Evolutionary conservation across 2,113 vertebrate species (phyloP).

Genomic region (Daphoenositta chrysoptera): DNA sequence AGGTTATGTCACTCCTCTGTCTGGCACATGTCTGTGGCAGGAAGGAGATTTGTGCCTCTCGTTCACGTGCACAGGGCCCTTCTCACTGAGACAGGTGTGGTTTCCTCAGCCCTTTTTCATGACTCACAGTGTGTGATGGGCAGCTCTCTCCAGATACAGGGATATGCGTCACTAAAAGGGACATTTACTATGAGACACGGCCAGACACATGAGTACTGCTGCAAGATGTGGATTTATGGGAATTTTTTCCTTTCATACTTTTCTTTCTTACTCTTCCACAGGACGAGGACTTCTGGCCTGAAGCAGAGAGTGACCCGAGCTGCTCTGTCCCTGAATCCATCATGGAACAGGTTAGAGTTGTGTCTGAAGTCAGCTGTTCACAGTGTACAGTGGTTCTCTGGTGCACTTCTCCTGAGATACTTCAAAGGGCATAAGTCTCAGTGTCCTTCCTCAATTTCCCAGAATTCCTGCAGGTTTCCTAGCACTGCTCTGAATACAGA

Average conservation of each 20-base stretch:
- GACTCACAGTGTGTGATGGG: not conserved
- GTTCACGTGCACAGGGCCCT: not conserved
- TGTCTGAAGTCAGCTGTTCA: not conserved
- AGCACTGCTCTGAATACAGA: not conserved
- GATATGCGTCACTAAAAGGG: not conserved
- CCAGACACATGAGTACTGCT: not conserved
- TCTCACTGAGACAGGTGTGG: not conserved
- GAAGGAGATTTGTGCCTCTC: not conserved
- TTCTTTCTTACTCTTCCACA: not conserved
- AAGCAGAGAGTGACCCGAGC: not conserved
- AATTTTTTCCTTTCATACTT: not conserved
- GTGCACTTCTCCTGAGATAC: not conserved
- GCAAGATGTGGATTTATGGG: not conserved
- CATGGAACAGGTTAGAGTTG: constrained; percentile 49
- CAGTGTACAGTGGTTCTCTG: not conserved
- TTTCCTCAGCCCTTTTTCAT: not conserved
- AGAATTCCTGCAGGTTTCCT: not conserved
- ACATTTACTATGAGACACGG: accelerated
- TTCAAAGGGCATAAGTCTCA: not conserved
- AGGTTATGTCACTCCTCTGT: not conserved
- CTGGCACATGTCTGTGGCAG: accelerated
- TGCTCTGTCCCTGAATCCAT: not conserved
- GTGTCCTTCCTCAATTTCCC: not conserved
- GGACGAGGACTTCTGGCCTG: not conserved
- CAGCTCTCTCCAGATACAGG: not conserved